phyloP scores from a whole-genome alignment of 2,113 vertebrate species.

The Aegotheles bennettii region DNA sequence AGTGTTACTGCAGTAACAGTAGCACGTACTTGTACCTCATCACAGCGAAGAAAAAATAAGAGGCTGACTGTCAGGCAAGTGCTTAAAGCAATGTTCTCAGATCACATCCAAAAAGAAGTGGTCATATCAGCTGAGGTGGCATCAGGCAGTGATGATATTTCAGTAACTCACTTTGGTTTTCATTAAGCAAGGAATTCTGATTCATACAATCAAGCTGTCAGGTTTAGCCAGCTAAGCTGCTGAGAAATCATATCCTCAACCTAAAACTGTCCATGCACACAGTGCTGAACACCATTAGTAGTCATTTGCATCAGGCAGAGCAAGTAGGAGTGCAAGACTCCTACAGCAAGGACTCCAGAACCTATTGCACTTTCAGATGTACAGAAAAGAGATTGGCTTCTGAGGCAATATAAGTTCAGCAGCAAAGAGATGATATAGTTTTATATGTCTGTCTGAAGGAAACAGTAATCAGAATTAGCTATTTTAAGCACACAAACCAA shows the following conservation, averaged over 20 bases:
- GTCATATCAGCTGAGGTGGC: background rate
- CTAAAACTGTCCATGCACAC: background rate
- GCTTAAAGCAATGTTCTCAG: background rate
- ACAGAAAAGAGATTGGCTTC: background rate
- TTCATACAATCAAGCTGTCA: background rate
- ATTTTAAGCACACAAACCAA: background rate
- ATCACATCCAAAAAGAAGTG: background rate
- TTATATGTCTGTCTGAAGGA: background rate
- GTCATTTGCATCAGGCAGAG: background rate
- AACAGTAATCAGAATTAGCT: background rate
- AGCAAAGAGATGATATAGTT: background rate
- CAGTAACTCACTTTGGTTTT: conserved; percentile 4
- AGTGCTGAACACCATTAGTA: background rate
- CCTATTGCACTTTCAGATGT: background rate
- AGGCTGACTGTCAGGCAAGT: background rate
- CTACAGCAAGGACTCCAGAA: background rate
- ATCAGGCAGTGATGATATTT: background rate
- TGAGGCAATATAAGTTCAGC: background rate
- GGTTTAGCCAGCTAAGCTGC: background rate
- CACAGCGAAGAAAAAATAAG: background rate
- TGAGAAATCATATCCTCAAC: background rate
- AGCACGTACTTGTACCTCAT: background rate
- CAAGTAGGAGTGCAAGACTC: background rate
- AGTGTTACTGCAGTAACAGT: conserved; percentile 1
- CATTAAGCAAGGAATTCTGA: conserved; percentile 20